Conservation (phyloP, 2,113 vertebrate species). For the Grammomys dolichurus region DNA sequence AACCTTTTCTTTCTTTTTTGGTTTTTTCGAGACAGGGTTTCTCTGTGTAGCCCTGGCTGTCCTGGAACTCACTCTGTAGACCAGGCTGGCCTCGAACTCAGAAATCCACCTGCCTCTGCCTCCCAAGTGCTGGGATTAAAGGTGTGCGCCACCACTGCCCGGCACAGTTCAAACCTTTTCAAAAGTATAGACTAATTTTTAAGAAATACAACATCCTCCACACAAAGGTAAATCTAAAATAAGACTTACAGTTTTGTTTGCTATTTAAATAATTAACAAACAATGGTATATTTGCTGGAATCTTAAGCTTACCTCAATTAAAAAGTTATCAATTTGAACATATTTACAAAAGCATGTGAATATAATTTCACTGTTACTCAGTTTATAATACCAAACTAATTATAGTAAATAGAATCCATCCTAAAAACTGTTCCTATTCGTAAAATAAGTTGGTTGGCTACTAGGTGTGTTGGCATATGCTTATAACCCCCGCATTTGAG, state of each 20-base stretch:
- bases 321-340: conserved; percentile 46
- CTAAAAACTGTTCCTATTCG: conserved; percentile 43
- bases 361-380: background rate
- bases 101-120: too few species aligned
- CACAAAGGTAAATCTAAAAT: conserved; percentile 31
- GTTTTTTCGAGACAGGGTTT: too few species aligned
- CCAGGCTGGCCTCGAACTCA: too few species aligned
- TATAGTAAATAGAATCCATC: background rate
- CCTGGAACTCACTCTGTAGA: too few species aligned
- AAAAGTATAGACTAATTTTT: conserved; percentile 5
- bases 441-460: background rate
- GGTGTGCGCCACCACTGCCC: too few species aligned
- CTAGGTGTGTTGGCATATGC: background rate
- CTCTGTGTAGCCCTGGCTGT: too few species aligned
- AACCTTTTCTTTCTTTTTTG: background rate
- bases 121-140: too few species aligned
- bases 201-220: conserved; percentile 35
- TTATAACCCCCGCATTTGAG: background rate
- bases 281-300: background rate
- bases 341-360: conserved; percentile 37
- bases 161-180: background rate
- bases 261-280: conserved; percentile 28
- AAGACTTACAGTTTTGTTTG: background rate
- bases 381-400: conserved; percentile 33
- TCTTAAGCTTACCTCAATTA: conserved; percentile 26